Conservation (phyloP, 2,113 vertebrate species). For the Pangasianodon hypophthalmus region DNA sequence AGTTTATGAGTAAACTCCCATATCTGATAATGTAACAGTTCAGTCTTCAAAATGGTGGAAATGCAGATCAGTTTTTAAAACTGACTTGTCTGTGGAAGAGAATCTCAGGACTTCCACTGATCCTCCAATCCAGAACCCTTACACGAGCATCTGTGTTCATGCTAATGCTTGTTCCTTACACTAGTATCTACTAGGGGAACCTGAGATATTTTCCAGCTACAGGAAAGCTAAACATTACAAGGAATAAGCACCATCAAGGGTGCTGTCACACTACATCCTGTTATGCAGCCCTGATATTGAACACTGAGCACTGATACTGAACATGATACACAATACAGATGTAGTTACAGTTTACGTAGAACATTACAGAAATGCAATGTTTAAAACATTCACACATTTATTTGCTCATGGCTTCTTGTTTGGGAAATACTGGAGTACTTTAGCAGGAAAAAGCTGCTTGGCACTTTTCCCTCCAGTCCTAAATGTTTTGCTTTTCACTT, state of each 20-base stretch:
- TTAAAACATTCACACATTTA: not conserved
- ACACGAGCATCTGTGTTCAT: not conserved
- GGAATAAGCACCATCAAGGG: conserved; percentile 15
- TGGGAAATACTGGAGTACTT: conserved; percentile 2
- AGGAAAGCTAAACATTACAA: conserved; percentile 5
- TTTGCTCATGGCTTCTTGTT: not conserved
- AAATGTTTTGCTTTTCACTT: conserved; percentile 36
- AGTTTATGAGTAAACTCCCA: not conserved
- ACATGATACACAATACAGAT: conserved; percentile 22
- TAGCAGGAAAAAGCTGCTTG: not conserved
- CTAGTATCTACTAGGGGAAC: not conserved
- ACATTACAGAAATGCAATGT: not conserved
- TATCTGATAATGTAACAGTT: not conserved
- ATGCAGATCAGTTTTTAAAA: not conserved
- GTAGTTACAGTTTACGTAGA: not conserved
- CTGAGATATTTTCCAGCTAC: conserved; percentile 16
- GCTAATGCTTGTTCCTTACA: conserved; percentile 12
- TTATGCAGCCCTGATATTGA: conserved; percentile 1
- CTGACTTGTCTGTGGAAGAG: not conserved
- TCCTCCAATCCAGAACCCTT: not conserved
- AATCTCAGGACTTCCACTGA: not conserved
- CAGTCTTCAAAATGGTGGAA: not conserved
- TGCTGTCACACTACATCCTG: conserved; percentile 17
- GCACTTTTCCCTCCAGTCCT: not conserved
- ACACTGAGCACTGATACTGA: not conserved